Percentiles rank a stretch among this genome's conserved stretches.
Evolutionary conservation across 23 tunicate species (phyloP).

Genomic region (Ascidia mentula): DNA sequence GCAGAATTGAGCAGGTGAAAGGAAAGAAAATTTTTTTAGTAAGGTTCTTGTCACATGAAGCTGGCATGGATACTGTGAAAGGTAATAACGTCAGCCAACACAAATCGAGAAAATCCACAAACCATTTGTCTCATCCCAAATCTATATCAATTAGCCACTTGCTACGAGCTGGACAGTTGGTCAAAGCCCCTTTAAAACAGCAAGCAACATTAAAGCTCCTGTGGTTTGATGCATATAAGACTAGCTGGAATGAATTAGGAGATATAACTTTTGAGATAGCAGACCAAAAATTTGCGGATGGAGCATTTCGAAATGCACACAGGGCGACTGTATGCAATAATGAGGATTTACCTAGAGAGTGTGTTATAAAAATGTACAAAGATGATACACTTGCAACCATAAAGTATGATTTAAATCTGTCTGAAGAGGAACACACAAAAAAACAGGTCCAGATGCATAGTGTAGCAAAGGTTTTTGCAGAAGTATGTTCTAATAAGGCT

Average conservation of each 20-base stretch:
- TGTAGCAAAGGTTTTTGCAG: conserved; percentile 12
- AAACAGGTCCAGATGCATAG: conserved; percentile 38
- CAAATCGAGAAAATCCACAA: background rate
- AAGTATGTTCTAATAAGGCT: background rate
- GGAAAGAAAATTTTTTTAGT: conserved; percentile 10
- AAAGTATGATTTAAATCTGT: background rate
- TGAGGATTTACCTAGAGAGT: background rate
- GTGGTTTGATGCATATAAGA: background rate
- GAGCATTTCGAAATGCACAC: conserved; percentile 35
- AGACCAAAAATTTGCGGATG: conserved; percentile 23
- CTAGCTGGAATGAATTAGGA: background rate
- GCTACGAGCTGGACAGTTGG: conserved; percentile 8
- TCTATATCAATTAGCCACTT: conserved; percentile 5
- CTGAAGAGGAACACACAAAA: conserved; percentile 25
- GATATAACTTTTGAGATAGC: background rate
- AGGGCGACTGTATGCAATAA: background rate
- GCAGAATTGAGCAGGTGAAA: background rate
- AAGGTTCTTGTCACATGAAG: background rate
- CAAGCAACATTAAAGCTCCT: background rate
- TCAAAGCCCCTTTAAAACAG: background rate
- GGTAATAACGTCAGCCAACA: background rate
- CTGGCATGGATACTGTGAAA: background rate
- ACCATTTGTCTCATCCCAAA: background rate
- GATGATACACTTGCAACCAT: background rate
- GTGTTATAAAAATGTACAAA: conserved; percentile 5